These are phyloP conservation scores for Zygaena filipendulae DNA, from an alignment of 2,888 invertebrate genomes.

Conservation along the genomic window DNA sequence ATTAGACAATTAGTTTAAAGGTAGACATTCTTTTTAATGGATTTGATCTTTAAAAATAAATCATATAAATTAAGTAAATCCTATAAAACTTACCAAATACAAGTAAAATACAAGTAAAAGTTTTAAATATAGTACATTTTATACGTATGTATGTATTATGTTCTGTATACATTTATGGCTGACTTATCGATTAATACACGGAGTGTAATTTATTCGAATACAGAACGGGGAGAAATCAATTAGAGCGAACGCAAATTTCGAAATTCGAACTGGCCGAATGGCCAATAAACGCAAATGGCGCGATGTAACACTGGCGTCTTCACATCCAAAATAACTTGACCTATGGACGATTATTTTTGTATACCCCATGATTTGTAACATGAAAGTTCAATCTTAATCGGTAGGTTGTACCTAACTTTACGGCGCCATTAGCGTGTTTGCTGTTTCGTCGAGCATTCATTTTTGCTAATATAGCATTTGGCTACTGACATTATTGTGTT, in stretches of 20 bases:
- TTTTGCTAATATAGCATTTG: constrained; percentile 36
- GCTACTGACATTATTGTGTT: constrained; percentile 27
- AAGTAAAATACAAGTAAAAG: no score
- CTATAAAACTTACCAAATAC: no score
- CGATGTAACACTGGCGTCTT: constrained; percentile 35
- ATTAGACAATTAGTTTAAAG: no score
- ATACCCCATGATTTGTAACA: no score
- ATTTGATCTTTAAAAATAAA: no score
- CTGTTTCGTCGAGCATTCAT: constrained; percentile 34
- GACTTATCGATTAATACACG: no score
- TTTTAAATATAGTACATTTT: no score
- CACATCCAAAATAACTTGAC: constrained; percentile 29
- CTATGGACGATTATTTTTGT: constrained; percentile 16
- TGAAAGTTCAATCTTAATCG: constrained; percentile 25
- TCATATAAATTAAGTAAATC: no score
- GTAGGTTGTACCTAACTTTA: constrained; percentile 34
- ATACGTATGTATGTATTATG: no score
- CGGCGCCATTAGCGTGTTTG: constrained; percentile 50
- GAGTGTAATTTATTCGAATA: no score
- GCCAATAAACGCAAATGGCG: constrained; percentile 56
- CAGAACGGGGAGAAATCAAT: constrained; percentile 42
- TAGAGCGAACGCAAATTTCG: constrained; percentile 43
- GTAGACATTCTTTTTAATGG: no score
- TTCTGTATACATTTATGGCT: no score
- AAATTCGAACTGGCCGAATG: constrained; percentile 46